These are phyloP conservation scores for Gonioctena quinquepunctata DNA, from an alignment of 1,140 invertebrate genomes.

Conservation along the genomic window DNA sequence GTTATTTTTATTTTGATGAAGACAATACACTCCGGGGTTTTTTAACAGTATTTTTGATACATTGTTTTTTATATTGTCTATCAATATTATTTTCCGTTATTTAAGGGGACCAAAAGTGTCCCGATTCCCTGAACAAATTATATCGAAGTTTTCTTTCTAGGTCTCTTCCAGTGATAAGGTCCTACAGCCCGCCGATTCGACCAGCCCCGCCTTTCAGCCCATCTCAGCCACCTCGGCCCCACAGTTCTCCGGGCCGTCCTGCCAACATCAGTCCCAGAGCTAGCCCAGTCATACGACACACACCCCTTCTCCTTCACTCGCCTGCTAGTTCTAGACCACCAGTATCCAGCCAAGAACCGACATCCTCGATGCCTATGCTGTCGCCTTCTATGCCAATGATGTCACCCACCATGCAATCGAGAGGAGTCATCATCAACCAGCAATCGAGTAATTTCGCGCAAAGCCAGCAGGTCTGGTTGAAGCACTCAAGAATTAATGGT, in stretches of 20 bases:
- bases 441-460: slow-evolving; percentile 55
- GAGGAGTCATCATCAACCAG: slow-evolving; percentile 57
- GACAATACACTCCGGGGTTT: no score
- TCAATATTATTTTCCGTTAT: no score
- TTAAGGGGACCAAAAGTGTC: no score
- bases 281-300: slow-evolving; percentile 48
- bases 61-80: no score
- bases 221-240: slow-evolving; percentile 52
- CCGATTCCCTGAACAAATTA: no score
- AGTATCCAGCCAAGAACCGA: slow-evolving; percentile 45
- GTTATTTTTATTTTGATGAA: no score
- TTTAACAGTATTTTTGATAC: no score
- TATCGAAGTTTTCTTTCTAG: slow-evolving; percentile 10
- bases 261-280: slow-evolving; percentile 44
- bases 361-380: slow-evolving; percentile 47
- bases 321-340: slow-evolving; percentile 38
- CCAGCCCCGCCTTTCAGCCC: slow-evolving; percentile 48
- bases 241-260: slow-evolving; percentile 52
- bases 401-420: slow-evolving; percentile 36
- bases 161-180: slow-evolving; percentile 36
- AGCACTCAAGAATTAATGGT: slow-evolving; percentile 69
- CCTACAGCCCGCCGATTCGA: slow-evolving; percentile 48
- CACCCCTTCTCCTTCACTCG: slow-evolving; percentile 47
- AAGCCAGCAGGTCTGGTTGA: slow-evolving; percentile 65
- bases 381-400: slow-evolving; percentile 39